These are phyloP conservation scores for Ceratina calcarata DNA, from an alignment of 1,140 invertebrate genomes.

Conservation along the genomic window DNA sequence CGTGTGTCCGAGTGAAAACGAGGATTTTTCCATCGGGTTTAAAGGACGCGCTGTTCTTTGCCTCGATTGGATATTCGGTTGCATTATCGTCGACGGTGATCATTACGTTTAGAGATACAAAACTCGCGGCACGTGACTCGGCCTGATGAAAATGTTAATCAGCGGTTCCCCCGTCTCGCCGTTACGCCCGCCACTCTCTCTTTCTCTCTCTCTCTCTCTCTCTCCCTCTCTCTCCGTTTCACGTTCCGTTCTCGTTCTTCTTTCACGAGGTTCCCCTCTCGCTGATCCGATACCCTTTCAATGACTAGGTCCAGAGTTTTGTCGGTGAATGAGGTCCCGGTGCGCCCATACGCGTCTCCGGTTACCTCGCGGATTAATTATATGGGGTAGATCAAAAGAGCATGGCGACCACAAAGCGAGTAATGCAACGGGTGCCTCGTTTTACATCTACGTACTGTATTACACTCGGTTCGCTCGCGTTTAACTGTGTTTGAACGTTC, in stretches of 20 bases:
- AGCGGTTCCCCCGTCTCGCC: conserved; percentile 51
- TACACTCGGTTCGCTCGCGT: conserved; percentile 23
- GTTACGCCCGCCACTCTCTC: conserved; percentile 11
- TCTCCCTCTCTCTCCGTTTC: neutral
- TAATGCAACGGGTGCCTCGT: conserved; percentile 72
- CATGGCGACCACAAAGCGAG: conserved; percentile 76
- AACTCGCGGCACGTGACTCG: conserved; percentile 73
- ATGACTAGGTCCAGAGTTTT: conserved; percentile 72
- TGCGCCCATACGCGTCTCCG: conserved; percentile 77
- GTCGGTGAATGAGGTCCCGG: conserved; percentile 73
- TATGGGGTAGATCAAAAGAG: conserved; percentile 80
- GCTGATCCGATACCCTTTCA: conserved; percentile 77
- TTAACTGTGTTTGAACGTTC: conserved; percentile 38
- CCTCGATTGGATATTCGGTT: neutral
- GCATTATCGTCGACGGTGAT: conserved; percentile 52
- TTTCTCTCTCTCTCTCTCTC: conserved; percentile 24
- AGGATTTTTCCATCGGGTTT: too few species aligned
- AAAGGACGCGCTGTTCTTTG: too few species aligned
- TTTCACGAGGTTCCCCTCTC: conserved; percentile 8
- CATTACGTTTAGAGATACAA: conserved; percentile 63
- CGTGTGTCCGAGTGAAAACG: too few species aligned
- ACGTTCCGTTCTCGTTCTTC: too few species aligned
- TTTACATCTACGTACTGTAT: conserved; percentile 46
- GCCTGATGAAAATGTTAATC: conserved; percentile 79
- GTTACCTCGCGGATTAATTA: conserved; percentile 80